These are phyloP conservation scores for Iselma pallidipennis DNA, from an alignment of 2,888 invertebrate genomes.

Conservation along the genomic window DNA sequence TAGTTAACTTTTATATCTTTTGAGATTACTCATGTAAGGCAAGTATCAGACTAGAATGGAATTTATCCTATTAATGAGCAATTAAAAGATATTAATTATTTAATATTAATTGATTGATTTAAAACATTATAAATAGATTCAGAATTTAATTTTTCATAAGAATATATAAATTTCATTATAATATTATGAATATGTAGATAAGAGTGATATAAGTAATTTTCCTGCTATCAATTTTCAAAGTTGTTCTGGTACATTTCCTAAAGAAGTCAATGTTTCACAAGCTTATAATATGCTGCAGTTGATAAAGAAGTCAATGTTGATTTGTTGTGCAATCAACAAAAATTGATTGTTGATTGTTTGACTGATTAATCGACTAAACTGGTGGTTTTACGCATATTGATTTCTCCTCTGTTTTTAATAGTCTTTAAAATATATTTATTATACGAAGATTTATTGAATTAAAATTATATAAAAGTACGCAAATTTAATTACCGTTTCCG, in stretches of 20 bases:
- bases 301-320: constrained; percentile 39
- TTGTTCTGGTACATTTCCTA: constrained; percentile 30
- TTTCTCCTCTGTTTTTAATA: background rate
- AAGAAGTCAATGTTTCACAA: constrained; percentile 32
- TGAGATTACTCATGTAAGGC: too few species aligned
- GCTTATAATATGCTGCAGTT: constrained; percentile 31
- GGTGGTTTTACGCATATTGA: constrained; percentile 11
- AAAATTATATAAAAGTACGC: background rate
- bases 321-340: constrained; percentile 11
- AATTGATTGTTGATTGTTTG: constrained; percentile 11
- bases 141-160: too few species aligned
- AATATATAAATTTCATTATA: too few species aligned
- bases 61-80: too few species aligned
- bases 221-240: too few species aligned
- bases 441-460: background rate
- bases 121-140: too few species aligned
- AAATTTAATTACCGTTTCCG: background rate
- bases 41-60: too few species aligned
- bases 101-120: too few species aligned
- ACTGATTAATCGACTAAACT: constrained; percentile 12
- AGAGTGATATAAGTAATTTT: too few species aligned
- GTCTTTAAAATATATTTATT: background rate
- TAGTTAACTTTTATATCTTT: too few species aligned
- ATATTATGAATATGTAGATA: too few species aligned
- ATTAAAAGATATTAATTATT: too few species aligned